A percentile compares a stretch with the other conserved stretches of the same genome.
These are phyloP conservation scores for Opisthograptis luteolata DNA, from an alignment of 2,888 invertebrate species.

Conservation along the genomic window DNA sequence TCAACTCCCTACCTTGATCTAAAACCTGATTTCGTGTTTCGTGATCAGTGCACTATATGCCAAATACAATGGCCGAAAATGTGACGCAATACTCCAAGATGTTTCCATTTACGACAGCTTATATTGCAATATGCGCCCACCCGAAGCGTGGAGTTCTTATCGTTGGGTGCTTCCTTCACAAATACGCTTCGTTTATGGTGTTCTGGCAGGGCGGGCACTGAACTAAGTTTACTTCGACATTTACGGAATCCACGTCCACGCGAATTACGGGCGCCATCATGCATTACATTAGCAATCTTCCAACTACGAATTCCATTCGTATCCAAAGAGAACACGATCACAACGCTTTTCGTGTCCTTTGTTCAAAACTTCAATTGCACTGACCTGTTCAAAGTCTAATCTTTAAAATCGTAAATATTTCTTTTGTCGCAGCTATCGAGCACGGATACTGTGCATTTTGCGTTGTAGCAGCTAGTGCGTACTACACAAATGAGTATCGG, in stretches of 20 bases:
- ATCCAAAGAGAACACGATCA: too few species aligned
- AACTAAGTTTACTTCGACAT: conserved; percentile 12
- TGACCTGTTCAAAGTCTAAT: conserved; percentile 56
- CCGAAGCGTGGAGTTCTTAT: conserved; percentile 1
- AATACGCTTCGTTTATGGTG: background rate
- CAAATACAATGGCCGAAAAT: conserved; percentile 2
- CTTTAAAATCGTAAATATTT: conserved; percentile 10
- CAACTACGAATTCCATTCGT: too few species aligned
- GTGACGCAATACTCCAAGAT: conserved; percentile 3
- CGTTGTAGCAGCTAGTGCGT: conserved; percentile 46
- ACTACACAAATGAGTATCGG: too few species aligned
- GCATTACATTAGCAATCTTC: conserved; percentile 31
- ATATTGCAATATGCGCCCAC: conserved; percentile 2
- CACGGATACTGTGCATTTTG: conserved; percentile 53
- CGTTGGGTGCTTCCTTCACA: conserved; percentile 9
- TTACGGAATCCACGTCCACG: conserved; percentile 20
- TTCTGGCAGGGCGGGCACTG: conserved; percentile 8
- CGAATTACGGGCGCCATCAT: conserved; percentile 35
- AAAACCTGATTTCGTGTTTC: conserved; percentile 17
- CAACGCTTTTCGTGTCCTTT: conserved; percentile 26
- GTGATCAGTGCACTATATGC: conserved; percentile 21
- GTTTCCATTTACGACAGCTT: background rate
- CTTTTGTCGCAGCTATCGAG: conserved; percentile 50
- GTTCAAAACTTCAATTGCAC: conserved; percentile 56
- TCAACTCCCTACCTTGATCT: conserved; percentile 5